Conservation (phyloP, 2,797 vertebrate genomes). For the Hydrophis major region DNA sequence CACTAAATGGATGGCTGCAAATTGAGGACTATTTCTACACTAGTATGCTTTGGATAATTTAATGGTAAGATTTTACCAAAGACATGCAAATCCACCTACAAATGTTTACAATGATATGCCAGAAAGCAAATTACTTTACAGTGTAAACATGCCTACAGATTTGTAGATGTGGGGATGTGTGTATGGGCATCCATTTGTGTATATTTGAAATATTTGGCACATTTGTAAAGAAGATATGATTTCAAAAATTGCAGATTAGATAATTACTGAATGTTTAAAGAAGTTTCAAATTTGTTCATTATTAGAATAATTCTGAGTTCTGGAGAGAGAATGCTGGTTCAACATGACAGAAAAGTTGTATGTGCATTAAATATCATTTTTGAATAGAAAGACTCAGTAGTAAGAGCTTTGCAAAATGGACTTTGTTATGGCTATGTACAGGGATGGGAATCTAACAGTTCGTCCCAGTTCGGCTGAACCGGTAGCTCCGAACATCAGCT, state of each 20-base stretch:
- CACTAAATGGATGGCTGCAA: background rate
- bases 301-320: rapidly evolving
- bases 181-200: background rate
- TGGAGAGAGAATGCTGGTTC: background rate
- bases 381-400: background rate
- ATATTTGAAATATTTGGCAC: background rate
- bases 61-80: background rate
- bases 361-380: background rate
- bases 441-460: no score
- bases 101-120: background rate
- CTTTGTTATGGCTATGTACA: background rate
- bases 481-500: no score
- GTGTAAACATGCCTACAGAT: background rate
- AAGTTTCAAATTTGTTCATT: background rate
- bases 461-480: no score
- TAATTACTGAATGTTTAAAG: no score
- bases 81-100: background rate
- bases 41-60: background rate
- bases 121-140: background rate
- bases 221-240: background rate
- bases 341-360: background rate
- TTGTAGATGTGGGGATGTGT: background rate
- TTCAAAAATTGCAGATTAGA: background rate
- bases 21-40: background rate
- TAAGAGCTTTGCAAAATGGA: background rate